These are phyloP conservation scores for Camarhynchus parvulus DNA, from an alignment of 2,113 vertebrate genomes.

Conservation along the genomic window DNA sequence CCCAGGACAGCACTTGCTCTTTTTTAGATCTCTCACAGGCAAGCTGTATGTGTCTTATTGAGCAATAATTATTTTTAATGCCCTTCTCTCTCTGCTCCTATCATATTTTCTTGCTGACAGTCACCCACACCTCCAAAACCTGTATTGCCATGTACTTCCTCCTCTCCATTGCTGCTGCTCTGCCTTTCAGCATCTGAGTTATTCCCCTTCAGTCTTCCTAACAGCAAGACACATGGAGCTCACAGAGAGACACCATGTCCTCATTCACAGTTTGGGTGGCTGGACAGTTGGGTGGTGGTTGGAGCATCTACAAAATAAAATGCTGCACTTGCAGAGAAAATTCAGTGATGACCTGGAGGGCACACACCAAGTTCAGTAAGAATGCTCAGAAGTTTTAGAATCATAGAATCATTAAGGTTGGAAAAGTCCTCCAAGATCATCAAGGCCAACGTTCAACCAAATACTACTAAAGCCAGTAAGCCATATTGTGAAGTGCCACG, in stretches of 20 bases:
- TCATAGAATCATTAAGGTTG: not conserved
- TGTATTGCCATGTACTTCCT: not conserved
- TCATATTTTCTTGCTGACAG: not conserved
- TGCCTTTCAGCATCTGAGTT: not conserved
- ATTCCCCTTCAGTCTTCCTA: not conserved
- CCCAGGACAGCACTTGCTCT: not conserved
- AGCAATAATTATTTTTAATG: not conserved
- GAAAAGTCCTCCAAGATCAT: not conserved
- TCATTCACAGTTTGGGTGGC: not conserved
- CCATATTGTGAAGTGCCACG: rapidly evolving
- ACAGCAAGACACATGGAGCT: not conserved
- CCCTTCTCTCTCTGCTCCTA: not conserved
- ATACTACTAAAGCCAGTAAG: not conserved
- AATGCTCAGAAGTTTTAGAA: not conserved
- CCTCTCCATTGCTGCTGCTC: not conserved
- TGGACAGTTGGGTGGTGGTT: not conserved
- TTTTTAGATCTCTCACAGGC: not conserved
- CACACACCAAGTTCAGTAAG: not conserved
- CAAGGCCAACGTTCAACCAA: not conserved
- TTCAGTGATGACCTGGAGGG: not conserved
- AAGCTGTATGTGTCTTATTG: not conserved
- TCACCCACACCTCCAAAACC: not conserved
- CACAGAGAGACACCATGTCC: not conserved
- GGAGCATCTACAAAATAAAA: not conserved
- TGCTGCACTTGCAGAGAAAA: not conserved